These are phyloP conservation scores for Sebastes fasciatus DNA, from an alignment of 2,113 vertebrate genomes.

Conservation along the genomic window DNA sequence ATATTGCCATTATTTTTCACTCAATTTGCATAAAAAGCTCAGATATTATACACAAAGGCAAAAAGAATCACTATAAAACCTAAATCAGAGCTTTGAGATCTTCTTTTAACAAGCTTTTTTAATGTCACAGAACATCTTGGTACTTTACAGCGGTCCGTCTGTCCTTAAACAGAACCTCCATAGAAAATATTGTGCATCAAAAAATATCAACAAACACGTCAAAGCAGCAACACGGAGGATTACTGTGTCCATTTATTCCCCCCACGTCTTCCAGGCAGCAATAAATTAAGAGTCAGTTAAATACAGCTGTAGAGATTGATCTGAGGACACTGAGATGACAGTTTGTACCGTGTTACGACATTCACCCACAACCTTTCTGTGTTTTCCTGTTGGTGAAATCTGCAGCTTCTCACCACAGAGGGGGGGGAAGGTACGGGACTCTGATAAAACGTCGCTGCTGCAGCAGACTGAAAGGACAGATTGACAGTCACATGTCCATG, in stretches of 20 bases:
- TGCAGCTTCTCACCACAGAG: neutral
- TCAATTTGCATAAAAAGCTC: conserved; percentile 7
- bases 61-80: neutral
- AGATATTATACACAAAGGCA: neutral
- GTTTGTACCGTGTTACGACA: conserved; percentile 35
- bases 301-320: conserved; percentile 31
- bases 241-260: conserved; percentile 18
- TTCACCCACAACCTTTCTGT: neutral
- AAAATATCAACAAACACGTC: conserved; percentile 38
- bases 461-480: neutral
- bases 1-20: neutral
- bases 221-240: conserved; percentile 39
- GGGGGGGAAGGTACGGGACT: neutral
- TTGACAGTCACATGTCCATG: conserved; percentile 1
- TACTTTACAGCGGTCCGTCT: conserved; percentile 25
- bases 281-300: conserved; percentile 59
- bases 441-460: neutral
- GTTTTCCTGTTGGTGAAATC: conserved; percentile 31
- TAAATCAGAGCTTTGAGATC: conserved; percentile 16
- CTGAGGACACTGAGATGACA: conserved; percentile 8
- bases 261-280: conserved; percentile 20
- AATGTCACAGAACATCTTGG: conserved; percentile 49
- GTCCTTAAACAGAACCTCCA: neutral
- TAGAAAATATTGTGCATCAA: conserved; percentile 59
- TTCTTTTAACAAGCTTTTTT: conserved; percentile 43